A percentile compares a stretch with the other conserved stretches of the same genome.
phyloP scores from a whole-genome alignment of 2,888 invertebrate species.

The Drosophila robusta region DNA sequence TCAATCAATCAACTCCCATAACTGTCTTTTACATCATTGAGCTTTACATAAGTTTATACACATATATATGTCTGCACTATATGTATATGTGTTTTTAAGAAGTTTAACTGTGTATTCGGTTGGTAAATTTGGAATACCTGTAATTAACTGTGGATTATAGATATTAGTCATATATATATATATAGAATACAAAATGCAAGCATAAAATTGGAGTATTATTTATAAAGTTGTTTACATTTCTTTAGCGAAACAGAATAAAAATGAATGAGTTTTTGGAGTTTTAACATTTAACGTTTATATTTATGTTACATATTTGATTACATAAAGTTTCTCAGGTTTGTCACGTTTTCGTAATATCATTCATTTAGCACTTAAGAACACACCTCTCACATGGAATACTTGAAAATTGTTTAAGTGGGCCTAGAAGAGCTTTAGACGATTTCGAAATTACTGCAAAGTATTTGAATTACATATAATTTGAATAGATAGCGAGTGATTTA shows the following conservation, averaged over 20 bases:
- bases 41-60: slow-evolving; percentile 41
- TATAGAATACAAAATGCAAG: slow-evolving; percentile 41
- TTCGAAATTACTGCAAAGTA: slow-evolving; percentile 1
- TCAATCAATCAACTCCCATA: slow-evolving; percentile 29
- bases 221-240: slow-evolving; percentile 23
- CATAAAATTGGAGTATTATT: slow-evolving; percentile 52
- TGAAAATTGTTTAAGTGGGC: slow-evolving; percentile 48
- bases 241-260: slow-evolving; percentile 27
- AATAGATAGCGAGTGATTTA: slow-evolving; percentile 51
- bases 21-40: slow-evolving; percentile 39
- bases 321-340: slow-evolving; percentile 49
- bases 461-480: slow-evolving; percentile 1
- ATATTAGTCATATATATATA: slow-evolving; percentile 21
- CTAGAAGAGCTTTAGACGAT: slow-evolving; percentile 19
- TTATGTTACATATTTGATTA: slow-evolving; percentile 51
- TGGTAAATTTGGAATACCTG: slow-evolving; percentile 63
- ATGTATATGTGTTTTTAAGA: slow-evolving; percentile 44
- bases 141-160: slow-evolving; percentile 72
- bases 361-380: slow-evolving; percentile 45
- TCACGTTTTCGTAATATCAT: slow-evolving; percentile 33
- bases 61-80: slow-evolving; percentile 17
- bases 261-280: slow-evolving; percentile 10
- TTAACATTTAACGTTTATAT: slow-evolving; percentile 59
- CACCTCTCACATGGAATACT: slow-evolving; percentile 18
- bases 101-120: slow-evolving; percentile 62